Evolutionary conservation across 2,113 vertebrate genomes (phyloP).

Genomic region (Alouatta palliata): DNA sequence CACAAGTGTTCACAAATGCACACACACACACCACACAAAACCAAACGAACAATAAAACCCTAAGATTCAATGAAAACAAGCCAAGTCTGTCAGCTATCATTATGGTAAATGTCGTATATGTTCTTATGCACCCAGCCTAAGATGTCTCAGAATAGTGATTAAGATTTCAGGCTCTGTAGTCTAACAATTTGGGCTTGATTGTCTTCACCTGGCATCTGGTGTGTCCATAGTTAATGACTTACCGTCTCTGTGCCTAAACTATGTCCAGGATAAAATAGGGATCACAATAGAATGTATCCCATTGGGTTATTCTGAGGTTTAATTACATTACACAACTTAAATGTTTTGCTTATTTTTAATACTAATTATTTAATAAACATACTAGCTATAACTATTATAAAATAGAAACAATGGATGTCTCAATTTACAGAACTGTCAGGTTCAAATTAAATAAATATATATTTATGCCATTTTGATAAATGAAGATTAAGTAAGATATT

Average conservation of each 20-base stretch:
- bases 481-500: not conserved
- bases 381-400: not conserved
- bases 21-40: not conserved
- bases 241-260: not conserved
- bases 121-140: not conserved
- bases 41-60: not conserved
- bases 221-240: not conserved
- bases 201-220: not conserved
- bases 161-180: not conserved
- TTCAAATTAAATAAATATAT: not conserved
- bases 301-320: not conserved
- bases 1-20: not conserved
- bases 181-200: not conserved
- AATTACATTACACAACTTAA: not conserved
- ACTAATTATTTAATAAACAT: not conserved
- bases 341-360: not conserved
- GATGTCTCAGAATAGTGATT: not conserved
- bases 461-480: not conserved
- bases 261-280: not conserved
- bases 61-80: not conserved
- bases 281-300: not conserved
- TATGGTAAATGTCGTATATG: not conserved
- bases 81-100: not conserved
- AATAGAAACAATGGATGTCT: not conserved
- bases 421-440: not conserved